Percentiles rank a stretch among this genome's conserved stretches.
Evolutionary conservation across 2,113 vertebrate genomes (phyloP).

Genomic region (Spheniscus mendiculus): DNA sequence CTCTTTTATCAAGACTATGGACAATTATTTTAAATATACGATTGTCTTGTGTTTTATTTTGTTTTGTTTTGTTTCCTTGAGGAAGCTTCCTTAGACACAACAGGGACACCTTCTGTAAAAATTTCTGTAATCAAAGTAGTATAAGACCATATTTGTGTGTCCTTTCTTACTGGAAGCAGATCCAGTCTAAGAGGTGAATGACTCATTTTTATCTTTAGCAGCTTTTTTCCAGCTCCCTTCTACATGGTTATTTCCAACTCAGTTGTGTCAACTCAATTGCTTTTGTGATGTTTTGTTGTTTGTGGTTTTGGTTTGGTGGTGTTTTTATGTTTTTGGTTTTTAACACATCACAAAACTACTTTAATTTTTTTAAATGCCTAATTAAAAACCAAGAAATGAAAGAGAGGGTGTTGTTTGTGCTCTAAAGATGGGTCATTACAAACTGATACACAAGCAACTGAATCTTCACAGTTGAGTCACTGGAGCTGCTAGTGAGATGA

Average conservation of each 20-base stretch:
- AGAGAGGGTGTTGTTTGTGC: rapidly evolving
- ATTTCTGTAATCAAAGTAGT: neutral
- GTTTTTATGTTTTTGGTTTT: rapidly evolving
- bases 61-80: neutral
- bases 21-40: neutral
- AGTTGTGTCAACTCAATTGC: neutral
- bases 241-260: neutral
- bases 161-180: neutral
- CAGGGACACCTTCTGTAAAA: rapidly evolving
- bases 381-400: neutral
- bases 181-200: neutral
- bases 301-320: neutral
- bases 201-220: neutral
- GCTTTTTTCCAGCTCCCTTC: neutral
- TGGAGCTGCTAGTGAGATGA: neutral
- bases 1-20: neutral
- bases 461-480: neutral
- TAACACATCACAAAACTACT: neutral
- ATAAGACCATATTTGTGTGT: neutral
- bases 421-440: neutral
- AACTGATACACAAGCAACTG: neutral
- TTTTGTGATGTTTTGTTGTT: neutral
- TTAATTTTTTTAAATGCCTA: neutral
- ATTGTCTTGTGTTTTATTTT: neutral
- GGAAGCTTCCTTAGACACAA: neutral